Evolutionary conservation across 1,140 invertebrate genomes (phyloP).

Genomic region (Chelonus insularis): DNA sequence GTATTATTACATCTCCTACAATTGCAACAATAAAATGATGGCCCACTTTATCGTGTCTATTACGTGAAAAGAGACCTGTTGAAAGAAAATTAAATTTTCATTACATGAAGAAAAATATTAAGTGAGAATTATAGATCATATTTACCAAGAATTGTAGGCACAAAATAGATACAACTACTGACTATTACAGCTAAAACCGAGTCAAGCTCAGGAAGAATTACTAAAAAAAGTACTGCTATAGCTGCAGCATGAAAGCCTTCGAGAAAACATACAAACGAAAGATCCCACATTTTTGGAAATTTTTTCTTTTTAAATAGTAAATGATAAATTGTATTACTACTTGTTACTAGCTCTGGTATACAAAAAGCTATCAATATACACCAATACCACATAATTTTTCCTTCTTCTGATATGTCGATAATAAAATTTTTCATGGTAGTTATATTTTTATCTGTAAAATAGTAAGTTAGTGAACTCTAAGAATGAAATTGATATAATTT

Average conservation of each 20-base stretch:
- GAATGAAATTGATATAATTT: too few species aligned
- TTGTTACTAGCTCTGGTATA: constrained; percentile 79
- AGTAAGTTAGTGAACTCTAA: too few species aligned
- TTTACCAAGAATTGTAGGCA: constrained; percentile 75
- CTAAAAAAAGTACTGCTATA: constrained; percentile 77
- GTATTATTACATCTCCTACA: too few species aligned
- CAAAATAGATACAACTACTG: constrained; percentile 85
- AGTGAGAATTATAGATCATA: too few species aligned
- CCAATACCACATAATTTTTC: constrained; percentile 89
- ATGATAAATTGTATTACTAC: constrained; percentile 76
- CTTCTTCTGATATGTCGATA: constrained; percentile 70
- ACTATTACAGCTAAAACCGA: constrained; percentile 88
- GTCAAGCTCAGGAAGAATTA: constrained; percentile 84
- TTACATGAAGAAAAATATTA: too few species aligned
- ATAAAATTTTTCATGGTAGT: too few species aligned
- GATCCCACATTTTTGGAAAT: constrained; percentile 61
- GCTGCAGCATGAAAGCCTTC: constrained; percentile 85
- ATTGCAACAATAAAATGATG: too few species aligned
- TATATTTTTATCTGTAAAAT: neutral
- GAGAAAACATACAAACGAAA: constrained; percentile 70
- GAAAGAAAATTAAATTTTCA: too few species aligned
- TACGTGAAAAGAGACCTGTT: too few species aligned
- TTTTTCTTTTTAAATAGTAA: constrained; percentile 80
- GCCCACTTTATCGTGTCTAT: too few species aligned
- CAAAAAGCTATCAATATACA: constrained; percentile 79